Conservation (phyloP, 2,113 vertebrate species). For the Macrotus californicus region DNA sequence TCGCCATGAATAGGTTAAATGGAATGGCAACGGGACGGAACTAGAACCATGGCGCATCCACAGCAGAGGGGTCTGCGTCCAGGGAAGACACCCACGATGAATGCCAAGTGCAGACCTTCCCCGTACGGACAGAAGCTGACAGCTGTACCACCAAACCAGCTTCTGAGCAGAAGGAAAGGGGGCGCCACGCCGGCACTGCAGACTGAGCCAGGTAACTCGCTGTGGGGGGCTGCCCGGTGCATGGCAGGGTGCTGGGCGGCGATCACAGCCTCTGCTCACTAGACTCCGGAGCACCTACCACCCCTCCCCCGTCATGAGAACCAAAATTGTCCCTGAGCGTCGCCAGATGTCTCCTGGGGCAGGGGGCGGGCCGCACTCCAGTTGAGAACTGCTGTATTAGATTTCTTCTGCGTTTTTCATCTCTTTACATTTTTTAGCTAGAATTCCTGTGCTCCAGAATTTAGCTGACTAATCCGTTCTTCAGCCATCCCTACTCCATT, state of each 20-base stretch:
- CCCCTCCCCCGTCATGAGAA: not conserved
- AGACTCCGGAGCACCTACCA: not conserved
- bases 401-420: not conserved
- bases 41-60: not conserved
- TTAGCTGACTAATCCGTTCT: not conserved
- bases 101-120: not conserved
- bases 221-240: not conserved
- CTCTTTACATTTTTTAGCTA: not conserved
- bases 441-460: not conserved
- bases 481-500: not conserved
- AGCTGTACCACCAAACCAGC: not conserved
- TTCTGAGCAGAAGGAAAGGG: not conserved
- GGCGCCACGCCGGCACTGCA: fast-evolving
- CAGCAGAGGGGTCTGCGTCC: not conserved
- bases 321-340: too few species aligned
- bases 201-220: too few species aligned
- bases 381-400: not conserved
- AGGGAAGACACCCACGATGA: too few species aligned
- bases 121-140: not conserved
- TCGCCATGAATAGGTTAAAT: not conserved
- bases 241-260: fast-evolving
- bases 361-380: not conserved
- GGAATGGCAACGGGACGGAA: not conserved
- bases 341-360: not conserved
- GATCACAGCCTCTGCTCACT: not conserved